Percentiles rank a stretch among this genome's conserved stretches.
Evolutionary conservation across 2,888 invertebrate species (phyloP).

Genomic region (Himalopsyche tibetana): DNA sequence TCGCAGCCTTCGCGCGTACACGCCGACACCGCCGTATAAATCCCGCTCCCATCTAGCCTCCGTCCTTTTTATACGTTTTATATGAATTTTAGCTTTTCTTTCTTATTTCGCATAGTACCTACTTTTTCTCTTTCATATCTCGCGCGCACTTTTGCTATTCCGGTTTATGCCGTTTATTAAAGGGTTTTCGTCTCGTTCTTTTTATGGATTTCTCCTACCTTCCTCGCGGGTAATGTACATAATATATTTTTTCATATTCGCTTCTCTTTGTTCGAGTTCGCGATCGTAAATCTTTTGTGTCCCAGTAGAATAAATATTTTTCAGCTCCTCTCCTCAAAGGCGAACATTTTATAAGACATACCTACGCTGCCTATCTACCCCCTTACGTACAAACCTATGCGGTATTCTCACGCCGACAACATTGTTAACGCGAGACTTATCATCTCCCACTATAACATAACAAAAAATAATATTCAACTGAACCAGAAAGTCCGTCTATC

Average conservation of each 20-base stretch:
- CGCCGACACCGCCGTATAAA: slow-evolving; percentile 68
- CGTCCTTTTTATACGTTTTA: slow-evolving; percentile 66
- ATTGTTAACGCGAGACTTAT: neutral
- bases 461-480: too few species aligned
- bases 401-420: neutral
- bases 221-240: slow-evolving; percentile 67
- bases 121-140: slow-evolving; percentile 64
- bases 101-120: slow-evolving; percentile 64
- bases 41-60: slow-evolving; percentile 69
- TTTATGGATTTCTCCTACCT: slow-evolving; percentile 74
- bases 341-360: slow-evolving; percentile 32
- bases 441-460: too few species aligned
- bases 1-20: slow-evolving; percentile 68
- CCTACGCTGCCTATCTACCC: neutral
- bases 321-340: slow-evolving; percentile 33
- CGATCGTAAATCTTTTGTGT: slow-evolving; percentile 51
- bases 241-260: slow-evolving; percentile 69
- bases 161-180: slow-evolving; percentile 78
- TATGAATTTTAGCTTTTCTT: slow-evolving; percentile 65
- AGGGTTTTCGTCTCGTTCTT: slow-evolving; percentile 75
- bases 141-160: slow-evolving; percentile 67
- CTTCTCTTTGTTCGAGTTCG: slow-evolving; percentile 48
- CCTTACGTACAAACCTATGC: neutral
- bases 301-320: slow-evolving; percentile 46
- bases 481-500: too few species aligned